A percentile compares a stretch with the other conserved stretches of the same genome.
phyloP scores from a whole-genome alignment of 1,140 invertebrate genomes.

The Drosophila funebris region DNA sequence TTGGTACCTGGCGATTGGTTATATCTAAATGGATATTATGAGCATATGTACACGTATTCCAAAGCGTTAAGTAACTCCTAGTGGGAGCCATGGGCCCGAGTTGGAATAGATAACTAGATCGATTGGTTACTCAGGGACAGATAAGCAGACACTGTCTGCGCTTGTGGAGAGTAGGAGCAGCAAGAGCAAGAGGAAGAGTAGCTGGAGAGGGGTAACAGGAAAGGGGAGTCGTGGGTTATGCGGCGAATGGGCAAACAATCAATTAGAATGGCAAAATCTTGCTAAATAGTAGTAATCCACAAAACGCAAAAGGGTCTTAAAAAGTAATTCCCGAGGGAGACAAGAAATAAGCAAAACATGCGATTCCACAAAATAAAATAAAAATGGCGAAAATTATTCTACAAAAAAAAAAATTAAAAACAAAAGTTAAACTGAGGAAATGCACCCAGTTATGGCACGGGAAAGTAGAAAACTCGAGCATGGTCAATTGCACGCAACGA shows the following conservation, averaged over 20 bases:
- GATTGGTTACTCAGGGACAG: slow-evolving; percentile 53
- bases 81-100: slow-evolving; percentile 30
- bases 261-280: slow-evolving; percentile 81
- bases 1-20: slow-evolving; percentile 58
- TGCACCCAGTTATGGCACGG: neutral
- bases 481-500: slow-evolving; percentile 10
- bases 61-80: slow-evolving; percentile 59
- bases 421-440: neutral
- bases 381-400: slow-evolving; percentile 34
- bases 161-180: neutral
- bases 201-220: neutral
- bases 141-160: slow-evolving; percentile 44
- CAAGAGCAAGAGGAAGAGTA: slow-evolving; percentile 1
- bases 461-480: slow-evolving; percentile 14
- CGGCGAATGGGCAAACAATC: slow-evolving; percentile 70
- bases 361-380: slow-evolving; percentile 12
- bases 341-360: slow-evolving; percentile 44
- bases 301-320: slow-evolving; percentile 74
- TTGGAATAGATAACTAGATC: slow-evolving; percentile 65
- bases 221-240: slow-evolving; percentile 15
- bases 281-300: slow-evolving; percentile 73
- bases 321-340: slow-evolving; percentile 71
- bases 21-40: slow-evolving; percentile 78
- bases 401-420: neutral
- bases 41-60: slow-evolving; percentile 52